Base-by-base conservation (phyloP, 2,888 invertebrate species). In the Glaucopsyche alexis region DNA sequence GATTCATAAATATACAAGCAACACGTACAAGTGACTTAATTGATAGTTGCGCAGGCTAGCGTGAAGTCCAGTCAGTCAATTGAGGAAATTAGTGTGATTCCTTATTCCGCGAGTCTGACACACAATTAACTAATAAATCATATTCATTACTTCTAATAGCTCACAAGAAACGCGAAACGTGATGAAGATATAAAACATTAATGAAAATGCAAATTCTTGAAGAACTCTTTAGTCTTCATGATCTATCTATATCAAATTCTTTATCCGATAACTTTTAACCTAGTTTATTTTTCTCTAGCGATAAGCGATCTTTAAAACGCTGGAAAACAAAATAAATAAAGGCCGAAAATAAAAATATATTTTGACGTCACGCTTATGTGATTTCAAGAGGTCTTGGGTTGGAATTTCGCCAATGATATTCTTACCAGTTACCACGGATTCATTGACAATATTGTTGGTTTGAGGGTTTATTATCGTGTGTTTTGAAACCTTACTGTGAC, bases 1-100 rank as follows among this genome's bases (percentile, higher is more conserved):
- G 7, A 42, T 6, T 42, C 7, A 42, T 42, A 42, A 42, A 42
- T 42, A 42, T 42, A 9, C 16, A 75, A 78, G 78, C 47, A 69
- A 29, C 19, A 49, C 9, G 1, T 47, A 16, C 16, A 16, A 67
- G 67, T 47, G 29, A 13, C 29, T 29, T 8, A 49, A 60, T 38
- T 60, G 60, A 38, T 14, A 60, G 29, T 13, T 60, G 60, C 13
- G 47, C 49, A 47, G 49, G 49, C 69, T 49, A 19, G 69, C 69
- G 69, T 69, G 69, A 47, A 45, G 47, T 45, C 19, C 45, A 67
- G 45, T 42, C 42, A 19, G 45, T 45, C 19, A 45, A 42, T 67
- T 67, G 67, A 67, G 67, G 67, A 67, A 67, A 67, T 67, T 67
- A 45, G 67, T 19, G 67, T 67, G 19, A 42, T 66, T 66, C 66